Base-by-base conservation (phyloP, 2,888 invertebrate genomes). In the Rhynchonema sp. region DNA sequence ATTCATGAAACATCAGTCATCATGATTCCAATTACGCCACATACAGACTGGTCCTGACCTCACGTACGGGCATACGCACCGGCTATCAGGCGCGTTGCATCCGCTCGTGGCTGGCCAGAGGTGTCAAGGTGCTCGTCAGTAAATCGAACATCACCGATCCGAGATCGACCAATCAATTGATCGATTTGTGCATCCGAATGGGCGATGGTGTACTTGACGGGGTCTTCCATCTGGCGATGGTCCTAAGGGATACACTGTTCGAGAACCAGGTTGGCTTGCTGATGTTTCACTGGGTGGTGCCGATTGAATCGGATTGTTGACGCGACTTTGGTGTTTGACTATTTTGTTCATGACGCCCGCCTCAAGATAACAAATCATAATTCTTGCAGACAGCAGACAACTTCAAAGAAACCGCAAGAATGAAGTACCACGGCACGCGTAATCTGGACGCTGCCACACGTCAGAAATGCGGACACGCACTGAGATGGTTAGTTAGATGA, bases 211-310 rank as follows among this genome's bases (percentile, higher is more conserved):
- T n/a, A n/a, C n/a, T n/a, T n/a, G 87, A 85, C 62, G 87, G 83
- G 65, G 82, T 94, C 62, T 91, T 91, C 78, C 89, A 54, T 22
- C 28, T 54, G 27, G 96, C 96, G 28, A 91, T 85, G 71, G 92
- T 81, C 27, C 68, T 78, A 56, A 70, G 71, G 59, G 78, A 78
- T 71, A 76, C 75, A 25, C 68, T 77, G 54, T 71, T 78, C 64
- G 77, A 78, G 67, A n/a, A n/a, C n/a, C n/a, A n/a, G n/a, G n/a
- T n/a, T n/a, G n/a, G n/a, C n/a, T n/a, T n/a, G n/a, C n/a, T n/a
- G n/a, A n/a, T n/a, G n/a, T n/a, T n/a, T n/a, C n/a, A n/a, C n/a
- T n/a, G n/a, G n/a, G n/a, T n/a, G n/a, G n/a, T n/a, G n/a, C n/a
- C n/a, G n/a, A n/a, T n/a, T n/a, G n/a, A n/a, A n/a, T n/a, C n/a